Evolutionary conservation across 1,140 invertebrate genomes (phyloP), one percentile per base, ranked within the genome.

Genomic region (Idris sp.): DNA sequence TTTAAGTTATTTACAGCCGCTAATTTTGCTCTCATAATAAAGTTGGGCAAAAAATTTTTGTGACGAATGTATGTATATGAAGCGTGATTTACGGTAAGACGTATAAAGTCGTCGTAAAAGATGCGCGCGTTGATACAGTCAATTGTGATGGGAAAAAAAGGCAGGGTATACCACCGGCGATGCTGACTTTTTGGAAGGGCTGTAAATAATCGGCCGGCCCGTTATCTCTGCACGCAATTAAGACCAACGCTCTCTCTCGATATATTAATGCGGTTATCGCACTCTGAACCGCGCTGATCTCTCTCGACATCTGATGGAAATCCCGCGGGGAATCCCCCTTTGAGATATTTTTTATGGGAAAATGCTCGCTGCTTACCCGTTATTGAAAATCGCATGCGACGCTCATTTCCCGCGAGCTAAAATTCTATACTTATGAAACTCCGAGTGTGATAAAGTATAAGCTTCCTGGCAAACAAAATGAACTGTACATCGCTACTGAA

Each of bases 381-480:
- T 75, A 75, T 75, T 75, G 73, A 75, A 75, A 75, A 75, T 75
- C 64, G 64, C 62, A 74, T 68, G 71, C 72, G 62, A 74, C 72
- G 72, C 72, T 68, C 64, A 69, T 74, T 74, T 74, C 72, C 72
- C 72, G 62, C 72, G 36, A 51, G 58, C n/a, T 62, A 62, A 49
- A 62, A 74, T 74, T n/a, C n/a, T 68, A 40, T 31, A 68, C 72
- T 74, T 74, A 68, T 68, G 58, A 64, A 68, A 68, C 43, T 51
- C 31, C 58, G 40, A 64, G 51, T 38, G 58, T 36, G 72, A 75
- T 68, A 64, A 64, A 75, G 64, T 40, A n/a, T n/a, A n/a, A n/a
- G 64, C 64, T 75, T 75, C 64, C 72, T 64, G 48, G 58, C 44
- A 30, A 56, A 4, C 61, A 22, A 68, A 68, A 69, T 68, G 56